Percentiles rank a stretch among this genome's conserved stretches.
Evolutionary conservation across 2,797 vertebrate genomes (phyloP).

Genomic region (Taenioides sp.): DNA sequence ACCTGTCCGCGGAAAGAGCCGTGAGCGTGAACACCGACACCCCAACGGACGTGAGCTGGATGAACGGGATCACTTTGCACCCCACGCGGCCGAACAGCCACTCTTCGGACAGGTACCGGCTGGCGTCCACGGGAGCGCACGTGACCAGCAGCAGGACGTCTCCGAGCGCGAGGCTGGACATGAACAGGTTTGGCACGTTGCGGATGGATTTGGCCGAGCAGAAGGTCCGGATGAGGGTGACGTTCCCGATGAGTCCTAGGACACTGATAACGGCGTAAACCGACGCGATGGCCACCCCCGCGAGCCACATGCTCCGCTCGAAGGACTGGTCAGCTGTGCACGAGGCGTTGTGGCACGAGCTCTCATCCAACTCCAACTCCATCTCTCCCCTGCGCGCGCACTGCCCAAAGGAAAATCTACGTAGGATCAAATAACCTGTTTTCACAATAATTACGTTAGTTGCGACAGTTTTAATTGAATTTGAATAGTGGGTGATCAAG

Average conservation of each 20-base stretch:
- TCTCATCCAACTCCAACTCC: constrained; percentile 17
- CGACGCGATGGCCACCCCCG: constrained; percentile 84
- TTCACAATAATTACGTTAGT: not conserved
- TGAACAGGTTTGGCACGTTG: constrained; percentile 92
- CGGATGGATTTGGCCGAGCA: constrained; percentile 89
- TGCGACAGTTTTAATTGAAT: not conserved
- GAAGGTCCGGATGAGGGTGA: constrained; percentile 93
- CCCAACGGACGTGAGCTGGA: constrained; percentile 95
- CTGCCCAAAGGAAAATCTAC: not conserved
- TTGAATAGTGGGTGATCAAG: not conserved
- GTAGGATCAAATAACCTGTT: not conserved
- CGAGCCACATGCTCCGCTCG: constrained; percentile 67
- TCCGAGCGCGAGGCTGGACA: constrained; percentile 92
- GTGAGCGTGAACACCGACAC: constrained; percentile 98
- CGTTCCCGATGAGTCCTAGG: constrained; percentile 89
- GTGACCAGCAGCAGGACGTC: constrained; percentile 91
- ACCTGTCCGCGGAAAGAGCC: constrained; percentile 96
- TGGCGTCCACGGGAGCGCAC: constrained; percentile 94
- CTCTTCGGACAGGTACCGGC: constrained; percentile 87
- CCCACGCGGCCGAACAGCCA: constrained; percentile 94
- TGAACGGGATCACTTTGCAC: constrained; percentile 95
- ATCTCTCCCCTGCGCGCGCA: constrained; percentile 2
- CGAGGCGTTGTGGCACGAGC: constrained; percentile 22
- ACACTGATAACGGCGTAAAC: constrained; percentile 87
- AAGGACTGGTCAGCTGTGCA: constrained; percentile 33